Evolutionary conservation across 2,888 invertebrate species (phyloP).

Genomic region (Cephus sareptanus): DNA sequence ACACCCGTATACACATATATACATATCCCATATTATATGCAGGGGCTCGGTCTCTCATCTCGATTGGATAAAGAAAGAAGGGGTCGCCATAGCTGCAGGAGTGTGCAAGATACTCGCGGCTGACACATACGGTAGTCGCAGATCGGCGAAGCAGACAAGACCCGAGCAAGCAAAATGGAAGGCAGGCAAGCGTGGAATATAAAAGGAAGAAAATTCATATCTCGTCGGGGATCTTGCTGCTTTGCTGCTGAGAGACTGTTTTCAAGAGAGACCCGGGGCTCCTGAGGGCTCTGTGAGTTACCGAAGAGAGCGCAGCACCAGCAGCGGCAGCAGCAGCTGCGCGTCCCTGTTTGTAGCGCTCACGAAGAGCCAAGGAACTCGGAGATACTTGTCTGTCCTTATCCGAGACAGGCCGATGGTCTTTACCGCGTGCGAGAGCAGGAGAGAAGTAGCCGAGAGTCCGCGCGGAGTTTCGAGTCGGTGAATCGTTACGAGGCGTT

Average conservation of each 20-base stretch:
- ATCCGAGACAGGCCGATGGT: background rate
- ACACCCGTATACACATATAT: background rate
- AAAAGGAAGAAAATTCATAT: conserved; percentile 64
- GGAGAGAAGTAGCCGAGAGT: conserved; percentile 23
- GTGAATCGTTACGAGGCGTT: conserved; percentile 32
- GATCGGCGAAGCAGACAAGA: conserved; percentile 64
- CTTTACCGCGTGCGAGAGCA: conserved; percentile 7
- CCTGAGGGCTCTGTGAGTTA: conserved; percentile 27
- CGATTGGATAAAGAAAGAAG: background rate
- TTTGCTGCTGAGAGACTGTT: conserved; percentile 63
- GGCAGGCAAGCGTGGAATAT: conserved; percentile 65
- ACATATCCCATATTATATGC: background rate
- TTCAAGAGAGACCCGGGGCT: conserved; percentile 45
- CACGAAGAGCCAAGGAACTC: background rate
- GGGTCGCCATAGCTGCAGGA: background rate
- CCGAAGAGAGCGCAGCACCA: background rate
- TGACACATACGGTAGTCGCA: conserved; percentile 64
- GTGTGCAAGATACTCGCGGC: conserved; percentile 17
- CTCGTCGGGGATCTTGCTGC: conserved; percentile 64
- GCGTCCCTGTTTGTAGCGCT: background rate
- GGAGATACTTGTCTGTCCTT: background rate
- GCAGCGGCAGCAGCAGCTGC: background rate
- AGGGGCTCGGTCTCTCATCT: background rate
- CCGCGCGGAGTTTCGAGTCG: conserved; percentile 42
- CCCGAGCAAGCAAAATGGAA: conserved; percentile 63